Base-by-base conservation (phyloP, 2,113 vertebrate species). In the Antennarius striatus region DNA sequence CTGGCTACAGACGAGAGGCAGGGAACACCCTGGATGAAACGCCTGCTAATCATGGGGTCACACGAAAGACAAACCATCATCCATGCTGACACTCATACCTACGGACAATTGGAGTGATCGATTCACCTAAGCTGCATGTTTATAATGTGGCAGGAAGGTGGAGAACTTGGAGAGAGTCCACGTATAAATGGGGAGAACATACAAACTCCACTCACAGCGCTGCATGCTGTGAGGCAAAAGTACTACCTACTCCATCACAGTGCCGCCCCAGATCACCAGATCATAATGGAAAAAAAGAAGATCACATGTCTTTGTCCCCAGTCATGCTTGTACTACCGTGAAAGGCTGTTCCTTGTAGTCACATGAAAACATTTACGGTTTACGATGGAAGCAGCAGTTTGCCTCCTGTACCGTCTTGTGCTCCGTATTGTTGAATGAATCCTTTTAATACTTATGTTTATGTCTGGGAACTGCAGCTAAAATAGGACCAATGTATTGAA, bases 241-340 rank as follows among this genome's bases (percentile, higher is more conserved):
- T 22, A 22, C 22, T 22, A 22, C 22, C 22, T 2, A 22, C 13
- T 9, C 15, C 40, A 43, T 16, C 42, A 64, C 47, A 47, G 68
- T 49, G 65, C 57, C 28, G 73, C 15, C 65, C 47, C 42, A 50
- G 22, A 43, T 29, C 60, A 48, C 10, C 13, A 56, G 68, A 49
- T 63, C 11, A 71, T 32, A 17, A 17, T 29, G 28, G 28, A 56
- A 40, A 36, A 22, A 36, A 36, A 36, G 5, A 66, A 54, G 17
- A 72, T 75, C 54, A 42, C 63, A 63, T 73, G 70, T 28, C 14
- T 63, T 59, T 56, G 53, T 43, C 71, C 56, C 13, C 8, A 74
- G 56, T 43, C 30, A 42, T 39, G 40, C 40, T 56, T 49, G 9
- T 46, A 43, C 17, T n/a, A 45, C 32, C 46, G 32, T 43, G 40